These are phyloP conservation scores for Orestias chungarensis DNA, from an alignment of 2,797 vertebrate species.

Conservation along the genomic window DNA sequence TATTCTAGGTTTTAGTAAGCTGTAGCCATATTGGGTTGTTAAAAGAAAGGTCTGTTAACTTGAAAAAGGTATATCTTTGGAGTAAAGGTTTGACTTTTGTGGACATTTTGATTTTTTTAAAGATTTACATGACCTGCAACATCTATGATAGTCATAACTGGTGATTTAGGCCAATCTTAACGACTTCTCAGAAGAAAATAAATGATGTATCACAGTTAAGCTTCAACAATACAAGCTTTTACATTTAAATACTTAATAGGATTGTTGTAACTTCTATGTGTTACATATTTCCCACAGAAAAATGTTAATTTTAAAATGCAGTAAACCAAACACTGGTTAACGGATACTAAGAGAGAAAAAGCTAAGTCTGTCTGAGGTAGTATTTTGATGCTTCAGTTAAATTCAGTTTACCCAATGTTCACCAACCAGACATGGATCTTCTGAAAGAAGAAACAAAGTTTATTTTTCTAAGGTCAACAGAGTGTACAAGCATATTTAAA, in stretches of 20 bases:
- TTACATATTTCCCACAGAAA: neutral
- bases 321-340: slow-evolving; percentile 26
- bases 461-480: slow-evolving; percentile 46
- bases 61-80: neutral
- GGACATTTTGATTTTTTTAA: no score
- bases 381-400: slow-evolving; percentile 69
- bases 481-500: slow-evolving; percentile 48
- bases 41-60: neutral
- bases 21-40: neutral
- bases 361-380: slow-evolving; percentile 49
- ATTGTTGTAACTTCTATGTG: neutral
- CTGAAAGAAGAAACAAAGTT: slow-evolving; percentile 35
- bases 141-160: neutral
- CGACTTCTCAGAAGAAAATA: neutral
- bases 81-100: neutral
- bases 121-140: neutral
- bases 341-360: slow-evolving; percentile 38
- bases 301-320: neutral
- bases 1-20: neutral
- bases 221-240: neutral
- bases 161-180: neutral
- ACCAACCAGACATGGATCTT: slow-evolving; percentile 60
- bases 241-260: neutral
- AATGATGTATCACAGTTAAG: neutral
- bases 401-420: slow-evolving; percentile 70